These are phyloP conservation scores for Psephotus haematonotus DNA, from an alignment of 2,113 vertebrate genomes.

Conservation along the genomic window DNA sequence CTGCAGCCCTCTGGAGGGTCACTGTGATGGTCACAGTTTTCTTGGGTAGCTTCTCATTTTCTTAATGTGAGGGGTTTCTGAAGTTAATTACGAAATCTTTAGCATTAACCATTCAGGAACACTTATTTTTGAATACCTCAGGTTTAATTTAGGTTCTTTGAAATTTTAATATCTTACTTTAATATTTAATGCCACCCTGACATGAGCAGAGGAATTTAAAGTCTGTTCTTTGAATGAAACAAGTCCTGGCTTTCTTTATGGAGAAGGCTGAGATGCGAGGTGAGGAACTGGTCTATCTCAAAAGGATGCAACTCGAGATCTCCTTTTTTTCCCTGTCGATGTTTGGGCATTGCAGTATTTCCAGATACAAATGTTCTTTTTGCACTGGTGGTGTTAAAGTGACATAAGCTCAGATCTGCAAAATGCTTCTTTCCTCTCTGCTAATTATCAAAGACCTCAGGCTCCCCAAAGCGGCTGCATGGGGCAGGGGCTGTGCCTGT, in stretches of 20 bases:
- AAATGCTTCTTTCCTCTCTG: background rate
- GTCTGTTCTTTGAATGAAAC: background rate
- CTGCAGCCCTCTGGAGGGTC: background rate
- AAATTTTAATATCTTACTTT: slow-evolving; percentile 65
- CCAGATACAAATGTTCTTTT: background rate
- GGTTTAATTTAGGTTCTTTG: slow-evolving; percentile 59
- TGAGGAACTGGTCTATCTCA: background rate
- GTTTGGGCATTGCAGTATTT: background rate
- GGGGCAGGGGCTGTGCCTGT: background rate
- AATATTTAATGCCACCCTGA: slow-evolving; percentile 65
- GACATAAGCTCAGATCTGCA: background rate
- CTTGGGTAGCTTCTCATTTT: background rate
- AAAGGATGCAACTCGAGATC: background rate
- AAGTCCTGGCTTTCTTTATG: background rate
- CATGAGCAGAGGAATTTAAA: background rate
- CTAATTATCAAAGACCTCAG: background rate
- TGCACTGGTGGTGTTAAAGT: background rate
- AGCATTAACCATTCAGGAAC: slow-evolving; percentile 59
- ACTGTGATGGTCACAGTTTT: background rate
- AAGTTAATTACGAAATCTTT: slow-evolving; percentile 50
- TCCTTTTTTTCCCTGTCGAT: background rate
- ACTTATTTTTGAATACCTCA: slow-evolving; percentile 51
- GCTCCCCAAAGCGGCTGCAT: background rate
- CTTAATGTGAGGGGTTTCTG: background rate
- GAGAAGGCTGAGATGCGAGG: background rate